A percentile compares a stretch with the other conserved stretches of the same genome.
Evolutionary conservation across 2,888 invertebrate species (phyloP).

Genomic region (Brachypalpus laphriformis): DNA sequence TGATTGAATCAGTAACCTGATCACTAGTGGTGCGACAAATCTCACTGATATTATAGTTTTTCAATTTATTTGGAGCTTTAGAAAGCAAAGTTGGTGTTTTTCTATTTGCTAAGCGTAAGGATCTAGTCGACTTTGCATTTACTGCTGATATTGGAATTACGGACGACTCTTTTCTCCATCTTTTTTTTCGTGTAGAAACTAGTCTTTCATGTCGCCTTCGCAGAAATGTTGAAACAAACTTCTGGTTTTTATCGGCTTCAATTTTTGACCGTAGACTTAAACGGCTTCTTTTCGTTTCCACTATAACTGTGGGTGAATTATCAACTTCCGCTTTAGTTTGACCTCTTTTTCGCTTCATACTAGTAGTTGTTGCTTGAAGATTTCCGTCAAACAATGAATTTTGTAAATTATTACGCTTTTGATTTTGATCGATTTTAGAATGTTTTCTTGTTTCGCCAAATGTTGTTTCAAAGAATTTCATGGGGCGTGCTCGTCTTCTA

Average conservation of each 20-base stretch:
- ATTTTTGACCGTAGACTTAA: slow-evolving; percentile 35
- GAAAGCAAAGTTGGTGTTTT: slow-evolving; percentile 16
- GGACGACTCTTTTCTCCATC: slow-evolving; percentile 33
- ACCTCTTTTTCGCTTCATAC: slow-evolving; percentile 51
- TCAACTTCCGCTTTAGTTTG: slow-evolving; percentile 72
- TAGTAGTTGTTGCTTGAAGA: not conserved
- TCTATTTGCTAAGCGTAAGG: slow-evolving; percentile 55
- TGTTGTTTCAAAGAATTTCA: slow-evolving; percentile 87
- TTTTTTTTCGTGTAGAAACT: slow-evolving; percentile 52
- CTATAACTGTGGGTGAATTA: not conserved
- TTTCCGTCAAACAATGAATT: slow-evolving; percentile 23
- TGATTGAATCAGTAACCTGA: not conserved
- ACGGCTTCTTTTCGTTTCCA: slow-evolving; percentile 75
- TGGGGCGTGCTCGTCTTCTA: slow-evolving; percentile 85
- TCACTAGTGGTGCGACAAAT: not conserved
- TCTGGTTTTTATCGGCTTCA: slow-evolving; percentile 51
- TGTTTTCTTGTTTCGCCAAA: slow-evolving; percentile 80
- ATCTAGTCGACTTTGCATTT: slow-evolving; percentile 29
- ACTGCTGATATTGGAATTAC: not conserved
- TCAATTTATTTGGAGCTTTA: not conserved
- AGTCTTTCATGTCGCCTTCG: slow-evolving; percentile 50
- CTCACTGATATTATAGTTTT: slow-evolving; percentile 1
- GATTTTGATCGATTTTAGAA: slow-evolving; percentile 17
- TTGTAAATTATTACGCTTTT: slow-evolving; percentile 29
- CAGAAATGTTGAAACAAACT: slow-evolving; percentile 39